A percentile compares a stretch with the other conserved stretches of the same genome.
phyloP scores from a whole-genome alignment of 2,888 invertebrate species.

The Homarus gammarus region DNA sequence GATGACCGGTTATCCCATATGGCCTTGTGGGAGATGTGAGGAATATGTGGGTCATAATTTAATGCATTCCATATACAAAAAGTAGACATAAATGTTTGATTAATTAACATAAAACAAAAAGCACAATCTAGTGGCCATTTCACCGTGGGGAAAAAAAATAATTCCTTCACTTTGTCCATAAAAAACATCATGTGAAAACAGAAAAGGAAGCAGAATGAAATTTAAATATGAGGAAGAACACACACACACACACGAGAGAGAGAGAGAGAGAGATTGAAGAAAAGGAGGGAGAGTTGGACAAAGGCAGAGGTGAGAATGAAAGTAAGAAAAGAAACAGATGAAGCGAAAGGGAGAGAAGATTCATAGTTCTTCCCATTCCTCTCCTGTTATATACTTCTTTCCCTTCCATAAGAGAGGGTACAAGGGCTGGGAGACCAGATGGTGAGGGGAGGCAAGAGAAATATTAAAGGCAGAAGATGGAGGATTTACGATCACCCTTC shows the following conservation, averaged over 20 bases:
- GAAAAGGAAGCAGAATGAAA: neutral
- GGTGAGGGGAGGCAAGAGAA: neutral
- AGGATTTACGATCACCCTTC: too few species aligned
- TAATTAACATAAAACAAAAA: neutral
- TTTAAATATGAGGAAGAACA: neutral
- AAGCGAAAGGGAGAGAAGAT: neutral
- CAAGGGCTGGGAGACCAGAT: too few species aligned
- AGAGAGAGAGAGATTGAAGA: neutral
- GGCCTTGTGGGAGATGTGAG: conserved; percentile 21
- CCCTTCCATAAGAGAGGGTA: neutral
- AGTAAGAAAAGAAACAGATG: neutral
- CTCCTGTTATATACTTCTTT: too few species aligned
- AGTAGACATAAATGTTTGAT: neutral
- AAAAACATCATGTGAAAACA: neutral
- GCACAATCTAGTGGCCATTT: neutral
- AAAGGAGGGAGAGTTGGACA: neutral
- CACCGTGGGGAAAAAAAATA: too few species aligned
- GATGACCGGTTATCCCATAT: conserved; percentile 28
- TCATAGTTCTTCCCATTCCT: too few species aligned
- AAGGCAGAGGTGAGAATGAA: neutral
- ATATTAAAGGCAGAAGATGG: neutral
- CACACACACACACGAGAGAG: neutral
- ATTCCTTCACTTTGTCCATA: too few species aligned
- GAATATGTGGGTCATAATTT: neutral
- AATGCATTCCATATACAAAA: neutral